A percentile compares a stretch with the other conserved stretches of the same genome.
Conservation (phyloP, 1,140 invertebrate genomes). For the Calycopis cecrops region DNA sequence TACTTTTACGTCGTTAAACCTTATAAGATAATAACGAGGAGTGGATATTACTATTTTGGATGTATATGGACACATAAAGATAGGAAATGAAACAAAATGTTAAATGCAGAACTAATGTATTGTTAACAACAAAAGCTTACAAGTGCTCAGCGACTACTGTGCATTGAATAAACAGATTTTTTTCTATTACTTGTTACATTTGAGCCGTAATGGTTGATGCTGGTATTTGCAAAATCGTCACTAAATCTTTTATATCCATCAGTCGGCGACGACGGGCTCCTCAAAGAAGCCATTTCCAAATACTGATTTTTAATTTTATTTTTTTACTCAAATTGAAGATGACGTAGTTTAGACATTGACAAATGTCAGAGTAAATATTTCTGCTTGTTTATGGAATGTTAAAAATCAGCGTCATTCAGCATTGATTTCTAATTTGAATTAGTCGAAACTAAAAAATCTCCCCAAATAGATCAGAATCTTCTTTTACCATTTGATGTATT, state of each 20-base stretch:
- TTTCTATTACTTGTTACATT: slow-evolving; percentile 73
- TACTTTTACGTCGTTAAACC: slow-evolving; percentile 40
- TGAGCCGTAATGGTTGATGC: slow-evolving; percentile 76
- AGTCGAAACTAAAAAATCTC: too few relatives aligned
- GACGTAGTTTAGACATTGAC: neutral
- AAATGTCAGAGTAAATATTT: neutral
- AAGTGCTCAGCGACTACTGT: slow-evolving; percentile 60
- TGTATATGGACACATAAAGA: slow-evolving; percentile 30
- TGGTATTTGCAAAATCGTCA: slow-evolving; percentile 74
- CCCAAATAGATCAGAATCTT: too few relatives aligned
- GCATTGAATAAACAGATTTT: slow-evolving; percentile 64
- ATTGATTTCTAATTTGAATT: too few relatives aligned
- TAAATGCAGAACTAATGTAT: slow-evolving; percentile 63
- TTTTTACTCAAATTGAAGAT: slow-evolving; percentile 18
- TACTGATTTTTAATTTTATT: slow-evolving; percentile 43
- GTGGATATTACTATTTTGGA: slow-evolving; percentile 36
- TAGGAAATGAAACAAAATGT: slow-evolving; percentile 62
- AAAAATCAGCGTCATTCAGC: too few relatives aligned
- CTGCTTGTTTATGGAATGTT: too few relatives aligned
- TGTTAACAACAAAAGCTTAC: slow-evolving; percentile 69
- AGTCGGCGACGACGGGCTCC: slow-evolving; percentile 72
- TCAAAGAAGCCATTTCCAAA: slow-evolving; percentile 70
- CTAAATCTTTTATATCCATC: slow-evolving; percentile 77
- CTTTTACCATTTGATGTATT: too few relatives aligned
- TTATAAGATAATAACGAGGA: slow-evolving; percentile 34